Conservation (phyloP, 2,797 vertebrate species). For the Periparus ater region DNA sequence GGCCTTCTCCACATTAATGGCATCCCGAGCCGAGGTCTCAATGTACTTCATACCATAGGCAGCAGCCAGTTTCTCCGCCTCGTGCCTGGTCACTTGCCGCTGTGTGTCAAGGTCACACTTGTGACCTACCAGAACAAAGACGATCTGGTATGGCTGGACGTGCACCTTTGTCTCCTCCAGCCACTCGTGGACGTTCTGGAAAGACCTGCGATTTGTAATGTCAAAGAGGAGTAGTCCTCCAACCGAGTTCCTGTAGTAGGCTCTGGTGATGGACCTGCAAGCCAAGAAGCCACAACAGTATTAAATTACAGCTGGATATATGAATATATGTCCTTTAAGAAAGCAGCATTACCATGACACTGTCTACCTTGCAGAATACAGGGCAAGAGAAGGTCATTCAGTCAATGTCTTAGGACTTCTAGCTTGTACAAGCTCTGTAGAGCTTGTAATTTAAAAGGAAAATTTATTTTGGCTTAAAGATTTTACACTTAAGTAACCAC, state of each 20-base stretch:
- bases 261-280: constrained; percentile 94
- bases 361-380: not conserved
- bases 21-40: constrained; percentile 95
- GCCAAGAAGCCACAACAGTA: not conserved
- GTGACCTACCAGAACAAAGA: constrained; percentile 96
- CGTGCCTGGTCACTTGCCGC: constrained; percentile 92
- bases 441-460: not conserved
- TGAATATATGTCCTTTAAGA: accelerated
- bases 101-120: constrained; percentile 96
- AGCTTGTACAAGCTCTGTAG: not conserved
- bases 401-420: not conserved
- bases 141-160: constrained; percentile 96
- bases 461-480: not conserved
- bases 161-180: constrained; percentile 96
- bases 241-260: constrained; percentile 98
- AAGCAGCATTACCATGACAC: not conserved
- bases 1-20: constrained; percentile 98
- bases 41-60: constrained; percentile 96
- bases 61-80: constrained; percentile 94
- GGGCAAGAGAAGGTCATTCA: not conserved
- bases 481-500: not conserved
- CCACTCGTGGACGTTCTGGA: constrained; percentile 98
- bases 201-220: constrained; percentile 97
- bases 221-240: constrained; percentile 98
- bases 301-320: not conserved